Percentiles rank a stretch among this genome's conserved stretches.
Evolutionary conservation across 2,797 vertebrate species (phyloP).

Genomic region (Potorous gilbertii): DNA sequence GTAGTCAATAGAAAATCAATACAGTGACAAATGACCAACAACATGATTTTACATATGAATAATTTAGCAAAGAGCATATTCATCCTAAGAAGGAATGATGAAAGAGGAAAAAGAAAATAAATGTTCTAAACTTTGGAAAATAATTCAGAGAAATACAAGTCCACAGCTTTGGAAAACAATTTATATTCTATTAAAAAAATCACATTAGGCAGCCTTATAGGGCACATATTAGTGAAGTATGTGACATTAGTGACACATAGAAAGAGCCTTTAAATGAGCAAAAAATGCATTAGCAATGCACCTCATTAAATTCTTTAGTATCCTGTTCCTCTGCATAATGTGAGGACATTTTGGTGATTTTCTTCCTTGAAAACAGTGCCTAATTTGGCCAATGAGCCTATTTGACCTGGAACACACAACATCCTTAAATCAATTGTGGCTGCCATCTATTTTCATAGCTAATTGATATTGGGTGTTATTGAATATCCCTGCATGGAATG

Average conservation of each 20-base stretch:
- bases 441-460: not conserved
- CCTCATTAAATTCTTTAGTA: not conserved
- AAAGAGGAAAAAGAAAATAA: conserved; percentile 54
- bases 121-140: conserved; percentile 45
- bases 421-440: not conserved
- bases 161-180: conserved; percentile 5
- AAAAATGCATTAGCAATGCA: not conserved
- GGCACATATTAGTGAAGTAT: not conserved
- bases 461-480: not conserved
- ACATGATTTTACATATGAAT: conserved; percentile 55
- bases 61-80: conserved; percentile 65
- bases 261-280: conserved; percentile 15
- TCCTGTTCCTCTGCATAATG: not conserved
- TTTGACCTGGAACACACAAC: not conserved
- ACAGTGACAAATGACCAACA: conserved; percentile 68
- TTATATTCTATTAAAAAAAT: not conserved
- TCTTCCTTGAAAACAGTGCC: not conserved
- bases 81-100: conserved; percentile 48
- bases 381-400: not conserved
- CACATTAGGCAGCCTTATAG: not conserved
- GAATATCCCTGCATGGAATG: not conserved
- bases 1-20: conserved; percentile 71
- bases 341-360: not conserved
- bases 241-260: conserved; percentile 13
- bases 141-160: conserved; percentile 11